Evolutionary conservation across 1,140 invertebrate genomes (phyloP).

Genomic region (Plectus sambesii): DNA sequence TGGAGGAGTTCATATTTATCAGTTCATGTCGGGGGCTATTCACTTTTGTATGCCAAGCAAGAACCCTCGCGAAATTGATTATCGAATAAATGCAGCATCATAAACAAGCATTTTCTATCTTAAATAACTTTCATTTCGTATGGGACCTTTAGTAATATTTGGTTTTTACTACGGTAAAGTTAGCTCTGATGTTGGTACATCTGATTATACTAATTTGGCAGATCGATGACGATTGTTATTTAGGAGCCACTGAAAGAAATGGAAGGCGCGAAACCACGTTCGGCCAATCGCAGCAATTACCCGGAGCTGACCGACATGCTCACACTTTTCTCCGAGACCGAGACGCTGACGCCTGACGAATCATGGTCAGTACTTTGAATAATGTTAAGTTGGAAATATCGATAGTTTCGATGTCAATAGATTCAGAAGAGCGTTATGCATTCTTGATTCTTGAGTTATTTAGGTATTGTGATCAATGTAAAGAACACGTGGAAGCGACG

Average conservation of each 20-base stretch:
- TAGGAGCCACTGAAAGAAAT: conserved; percentile 13
- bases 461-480: conserved; percentile 46
- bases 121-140: no score
- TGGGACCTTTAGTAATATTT: no score
- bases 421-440: conserved; percentile 8
- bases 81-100: no score
- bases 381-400: background rate
- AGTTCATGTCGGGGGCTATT: no score
- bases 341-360: conserved; percentile 51
- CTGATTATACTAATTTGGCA: conserved; percentile 12
- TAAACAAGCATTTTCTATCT: no score
- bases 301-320: conserved; percentile 51
- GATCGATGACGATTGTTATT: conserved; percentile 9
- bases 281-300: conserved; percentile 19
- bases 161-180: no score
- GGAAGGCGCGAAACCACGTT: background rate
- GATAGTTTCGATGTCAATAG: background rate
- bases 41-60: no score
- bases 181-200: no score
- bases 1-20: no score
- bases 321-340: conserved; percentile 52
- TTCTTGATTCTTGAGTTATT: background rate
- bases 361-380: conserved; percentile 48
- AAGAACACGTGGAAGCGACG: conserved; percentile 48
- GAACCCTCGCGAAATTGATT: no score